Evolutionary conservation across 2,113 vertebrate genomes (phyloP).

Genomic region (Ochotona curzoniae): DNA sequence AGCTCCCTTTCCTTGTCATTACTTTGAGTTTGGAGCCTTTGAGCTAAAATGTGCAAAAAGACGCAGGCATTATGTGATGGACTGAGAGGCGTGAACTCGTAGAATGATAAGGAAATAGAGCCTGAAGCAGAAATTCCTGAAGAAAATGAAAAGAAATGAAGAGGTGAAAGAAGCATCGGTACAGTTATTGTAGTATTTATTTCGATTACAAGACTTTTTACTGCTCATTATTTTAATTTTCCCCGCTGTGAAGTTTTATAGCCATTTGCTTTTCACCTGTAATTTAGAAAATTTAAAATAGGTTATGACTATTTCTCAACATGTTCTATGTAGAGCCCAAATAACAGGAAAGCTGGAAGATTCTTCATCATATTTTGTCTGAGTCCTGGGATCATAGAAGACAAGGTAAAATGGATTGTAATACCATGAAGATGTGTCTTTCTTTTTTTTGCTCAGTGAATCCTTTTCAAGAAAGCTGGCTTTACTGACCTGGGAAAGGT

Average conservation of each 20-base stretch:
- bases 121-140: background rate
- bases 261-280: background rate
- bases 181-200: background rate
- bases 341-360: background rate
- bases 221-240: background rate
- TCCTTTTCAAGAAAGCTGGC: background rate
- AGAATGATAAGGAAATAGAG: background rate
- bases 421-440: background rate
- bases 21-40: too few species aligned
- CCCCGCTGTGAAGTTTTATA: background rate
- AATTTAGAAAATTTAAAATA: conserved; percentile 2
- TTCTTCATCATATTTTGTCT: background rate
- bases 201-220: background rate
- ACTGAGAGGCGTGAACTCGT: background rate
- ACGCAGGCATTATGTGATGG: background rate
- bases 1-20: too few species aligned
- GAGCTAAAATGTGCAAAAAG: background rate
- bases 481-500: conserved; percentile 25
- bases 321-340: conserved; percentile 17
- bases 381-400: background rate
- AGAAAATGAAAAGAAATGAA: background rate
- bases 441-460: background rate
- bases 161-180: background rate
- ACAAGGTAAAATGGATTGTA: conserved; percentile 38
- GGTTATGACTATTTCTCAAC: background rate